A percentile compares a stretch with the other conserved stretches of the same genome.
Evolutionary conservation across 2,113 vertebrate species (phyloP).

Genomic region (Prionailurus viverrinus): DNA sequence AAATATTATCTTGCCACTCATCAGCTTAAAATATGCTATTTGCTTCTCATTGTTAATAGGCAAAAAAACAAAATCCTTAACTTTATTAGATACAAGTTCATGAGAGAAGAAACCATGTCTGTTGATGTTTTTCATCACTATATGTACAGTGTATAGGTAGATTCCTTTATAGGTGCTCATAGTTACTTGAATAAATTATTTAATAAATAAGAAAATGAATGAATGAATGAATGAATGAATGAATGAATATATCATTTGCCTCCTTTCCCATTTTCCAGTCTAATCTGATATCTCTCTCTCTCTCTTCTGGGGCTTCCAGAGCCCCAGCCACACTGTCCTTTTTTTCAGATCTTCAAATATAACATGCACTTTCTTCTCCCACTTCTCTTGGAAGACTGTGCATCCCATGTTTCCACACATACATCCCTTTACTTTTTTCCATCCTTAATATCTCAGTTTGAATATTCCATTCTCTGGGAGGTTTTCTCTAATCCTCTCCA

Average conservation of each 20-base stretch:
- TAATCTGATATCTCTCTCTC: background rate
- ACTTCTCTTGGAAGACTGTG: background rate
- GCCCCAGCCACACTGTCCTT: background rate
- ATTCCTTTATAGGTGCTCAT: background rate
- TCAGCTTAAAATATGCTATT: background rate
- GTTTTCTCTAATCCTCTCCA: background rate
- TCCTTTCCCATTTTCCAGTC: background rate
- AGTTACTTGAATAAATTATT: background rate
- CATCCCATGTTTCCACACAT: background rate
- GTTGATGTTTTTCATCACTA: background rate
- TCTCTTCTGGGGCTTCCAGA: background rate
- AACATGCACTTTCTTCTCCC: background rate
- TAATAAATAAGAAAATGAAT: background rate
- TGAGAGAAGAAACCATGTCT: background rate
- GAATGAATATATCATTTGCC: background rate
- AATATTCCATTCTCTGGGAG: background rate
- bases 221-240: background rate
- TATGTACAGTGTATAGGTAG: background rate
- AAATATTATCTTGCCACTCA: background rate
- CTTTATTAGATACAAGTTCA: background rate
- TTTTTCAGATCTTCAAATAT: background rate
- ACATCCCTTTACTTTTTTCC: background rate
- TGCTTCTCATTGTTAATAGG: background rate
- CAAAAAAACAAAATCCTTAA: background rate
- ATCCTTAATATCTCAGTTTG: background rate